Base-by-base conservation (phyloP, 92 coral and sea anemone species). In the Parazoanthus darwini region DNA sequence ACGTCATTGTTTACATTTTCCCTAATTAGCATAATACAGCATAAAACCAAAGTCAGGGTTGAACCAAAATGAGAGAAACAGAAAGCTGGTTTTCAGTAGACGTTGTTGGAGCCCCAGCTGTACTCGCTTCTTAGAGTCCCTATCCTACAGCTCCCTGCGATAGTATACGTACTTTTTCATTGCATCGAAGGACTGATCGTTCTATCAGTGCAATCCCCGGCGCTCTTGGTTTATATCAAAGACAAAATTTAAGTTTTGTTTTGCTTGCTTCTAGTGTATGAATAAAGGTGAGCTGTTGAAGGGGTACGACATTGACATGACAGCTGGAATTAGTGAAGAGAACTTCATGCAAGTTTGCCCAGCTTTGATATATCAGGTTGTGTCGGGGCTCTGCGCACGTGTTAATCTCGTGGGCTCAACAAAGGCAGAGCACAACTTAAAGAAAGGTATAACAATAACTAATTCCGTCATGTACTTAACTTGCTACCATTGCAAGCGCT, bases 341-440 rank as follows among this genome's bases (percentile, higher is more conserved):
- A 44, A 84, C 20, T 84, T 84, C 48, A 46, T 84, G 25, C 87
- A 72, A 58, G 13, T 84, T 5, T 84, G 87, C 16, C 87, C 87
- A 25, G 87, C 87, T 0, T 48, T 84, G 78, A 73, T 84, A 29
- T 84, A 84, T 46, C 87, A 84, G 79, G 71, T 84, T 9, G 68
- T 35, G 33, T 46, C 87, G n/a, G 87, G 87, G 5, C 10, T 51
- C 78, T 84, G 87, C 33, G 25, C 16, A 0, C 79, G 29, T 11
- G 79, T 26, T 48, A 20, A 44, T 46, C 68, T 14, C 74, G 20
- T 35, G 46, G 46, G 39, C 25, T 33, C 79, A 3, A 44, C 79
- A 8, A 35, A 37, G 29, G 25, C 66, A 71, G 67, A 48, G 38
- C 23, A 26, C 8, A 18, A 36, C 79, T 3, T 84, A 33, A 71